Conservation (phyloP, 2,888 invertebrate species). For the Sicus ferrugineus region DNA sequence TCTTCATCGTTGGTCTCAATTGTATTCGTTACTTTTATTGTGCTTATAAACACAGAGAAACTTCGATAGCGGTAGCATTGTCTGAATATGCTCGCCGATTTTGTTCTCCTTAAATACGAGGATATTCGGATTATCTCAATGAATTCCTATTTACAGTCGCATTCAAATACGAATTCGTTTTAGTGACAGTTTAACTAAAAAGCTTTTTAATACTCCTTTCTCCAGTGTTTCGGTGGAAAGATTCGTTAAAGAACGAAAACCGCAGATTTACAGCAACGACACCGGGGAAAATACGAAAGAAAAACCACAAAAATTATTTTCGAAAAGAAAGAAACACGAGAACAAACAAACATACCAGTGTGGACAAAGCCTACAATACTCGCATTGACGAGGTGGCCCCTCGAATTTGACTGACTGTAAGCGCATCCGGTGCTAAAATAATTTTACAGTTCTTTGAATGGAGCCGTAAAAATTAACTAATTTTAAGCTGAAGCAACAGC, state of each 20-base stretch:
- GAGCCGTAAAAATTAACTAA: conserved; percentile 1
- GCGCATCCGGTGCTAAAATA: conserved; percentile 20
- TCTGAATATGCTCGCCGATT: too few relatives aligned
- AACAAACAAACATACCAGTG: background rate
- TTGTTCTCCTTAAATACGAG: too few relatives aligned
- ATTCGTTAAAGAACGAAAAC: background rate
- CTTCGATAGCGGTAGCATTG: too few relatives aligned
- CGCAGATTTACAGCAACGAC: background rate
- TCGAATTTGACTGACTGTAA: background rate
- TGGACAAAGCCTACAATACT: background rate
- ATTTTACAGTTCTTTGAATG: conserved; percentile 11
- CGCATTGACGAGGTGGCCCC: background rate
- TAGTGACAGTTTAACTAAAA: too few relatives aligned
- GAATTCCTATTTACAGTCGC: too few relatives aligned
- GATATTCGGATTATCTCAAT: too few relatives aligned
- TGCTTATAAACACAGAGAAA: too few relatives aligned
- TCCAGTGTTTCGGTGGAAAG: background rate
- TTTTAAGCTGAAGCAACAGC: background rate
- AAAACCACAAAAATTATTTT: conserved; percentile 11
- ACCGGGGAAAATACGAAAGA: background rate
- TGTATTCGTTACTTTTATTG: too few relatives aligned
- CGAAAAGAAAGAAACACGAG: background rate
- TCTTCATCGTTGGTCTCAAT: too few relatives aligned
- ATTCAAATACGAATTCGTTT: too few relatives aligned
- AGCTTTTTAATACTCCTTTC: too few relatives aligned